Base-by-base conservation (phyloP, 2,888 invertebrate species). In the Trimorus sp. region DNA sequence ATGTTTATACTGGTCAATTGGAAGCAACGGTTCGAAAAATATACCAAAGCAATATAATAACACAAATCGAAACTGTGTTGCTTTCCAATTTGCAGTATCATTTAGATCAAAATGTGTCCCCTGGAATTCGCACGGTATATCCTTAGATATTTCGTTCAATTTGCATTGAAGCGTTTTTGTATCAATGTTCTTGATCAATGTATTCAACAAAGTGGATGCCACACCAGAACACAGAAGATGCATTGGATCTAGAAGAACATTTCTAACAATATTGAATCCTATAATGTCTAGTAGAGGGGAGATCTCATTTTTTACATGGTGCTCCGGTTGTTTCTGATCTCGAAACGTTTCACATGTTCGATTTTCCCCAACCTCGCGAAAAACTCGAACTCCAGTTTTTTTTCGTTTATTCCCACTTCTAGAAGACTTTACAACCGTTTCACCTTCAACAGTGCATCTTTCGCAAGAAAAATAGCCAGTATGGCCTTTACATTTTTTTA, bases 221-320 rank as follows among this genome's bases (percentile, higher is more conserved):
- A 81, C 49, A 6, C 79, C 82, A 8, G 73, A 26, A 66, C 65
- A 79, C 15, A 73, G 58, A 14, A 84, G 45, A 38, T 85, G 85
- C 82, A 84, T 85, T 12, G 60, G 78, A 40, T 85, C 85, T 3
- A 83, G 58, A 8, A 59, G 16, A 16, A 83, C 83, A 12, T 75
- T 60, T 8, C 59, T 69, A 16, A 83, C 75, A 78, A 85, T 83
- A 60, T 83, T 60, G 12, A 83, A 11, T 15, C 45, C 42, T 37
- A 16, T 37, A 12, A 58, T 58, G 37, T 38, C 14, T n/a, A 58
- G 12, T 11, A 58, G 37, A 6, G 56, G 26, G 37, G n/a, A 58
- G 26, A 26, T 26, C 26, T 26, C 26, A 26, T 26, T 26, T 26
- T 26, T 26, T 26, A 26, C 26, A 26, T 3, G 26, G 26, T 26